Evolutionary conservation across 2,797 vertebrate genomes (phyloP), one percentile per base, ranked within the genome.

Genomic region (Todus mexicanus): DNA sequence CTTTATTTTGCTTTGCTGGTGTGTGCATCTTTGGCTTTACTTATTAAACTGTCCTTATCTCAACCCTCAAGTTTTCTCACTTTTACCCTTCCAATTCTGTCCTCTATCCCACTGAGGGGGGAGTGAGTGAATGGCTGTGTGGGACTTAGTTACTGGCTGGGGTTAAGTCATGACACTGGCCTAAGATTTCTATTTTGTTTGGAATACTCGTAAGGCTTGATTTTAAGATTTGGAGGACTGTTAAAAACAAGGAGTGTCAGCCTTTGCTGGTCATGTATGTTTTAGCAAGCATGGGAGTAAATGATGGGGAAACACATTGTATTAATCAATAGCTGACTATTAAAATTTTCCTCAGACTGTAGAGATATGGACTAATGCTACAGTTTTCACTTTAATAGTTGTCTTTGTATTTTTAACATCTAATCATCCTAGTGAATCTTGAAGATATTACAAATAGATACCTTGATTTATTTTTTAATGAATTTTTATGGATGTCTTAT

Each of bases 401-500:
- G 15, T 81, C 38, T 91, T 83, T 75, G 33, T 73, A 48, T 86
- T 94, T 95, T 93, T 92, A 88, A 77, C 23, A 64, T 69, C 40
- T 51, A 72, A 63, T 89, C 5, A 48, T 83, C 27, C 15, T 86
- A 95, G 96, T 82, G 57, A 95, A 93, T 82, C 77, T 84, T 92
- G 38, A 95, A 76, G 50, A 88, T 53, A 20, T 65, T 96, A 21
- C 25, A 75, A 48, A 50, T 29, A 90, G 21, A 53, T 78, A 72
- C 47, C 25, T 29, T 0, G 1, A 51, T 89, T 68, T 89, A 87
- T 82, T 96, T 95, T 85, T 85, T 88, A 74, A 69, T 76, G 64
- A 70, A 37, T 87, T 96, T 96, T 96, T 84, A 94, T 88, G 60
- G 70, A 27, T 94, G 14, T 64, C 53, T 80, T 84, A 60, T 20